Percentiles rank a stretch among this genome's conserved stretches.
These are phyloP conservation scores for Ictidomys tridecemlineatus DNA, from an alignment of 2,113 vertebrate species.

Conservation along the genomic window DNA sequence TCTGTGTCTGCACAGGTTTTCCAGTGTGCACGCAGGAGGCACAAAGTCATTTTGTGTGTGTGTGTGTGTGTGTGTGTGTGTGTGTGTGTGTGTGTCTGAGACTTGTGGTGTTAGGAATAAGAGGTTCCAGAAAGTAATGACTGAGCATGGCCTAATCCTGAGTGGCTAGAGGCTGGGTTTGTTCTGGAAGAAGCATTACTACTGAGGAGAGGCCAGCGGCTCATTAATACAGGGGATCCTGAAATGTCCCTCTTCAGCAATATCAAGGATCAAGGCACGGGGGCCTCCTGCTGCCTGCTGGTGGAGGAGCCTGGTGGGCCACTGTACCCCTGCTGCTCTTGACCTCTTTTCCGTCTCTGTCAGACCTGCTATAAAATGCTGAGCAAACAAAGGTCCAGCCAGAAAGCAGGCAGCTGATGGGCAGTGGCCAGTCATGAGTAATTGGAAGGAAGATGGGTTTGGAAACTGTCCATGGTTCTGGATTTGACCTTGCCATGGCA, in stretches of 20 bases:
- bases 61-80: not conserved
- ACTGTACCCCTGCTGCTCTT: not conserved
- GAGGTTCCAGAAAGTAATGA: not conserved
- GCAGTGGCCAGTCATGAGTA: not conserved
- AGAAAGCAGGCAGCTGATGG: not conserved
- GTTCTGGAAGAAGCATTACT: not conserved
- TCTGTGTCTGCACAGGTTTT: not conserved
- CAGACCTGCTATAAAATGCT: not conserved
- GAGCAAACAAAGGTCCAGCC: not conserved
- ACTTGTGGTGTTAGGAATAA: not conserved
- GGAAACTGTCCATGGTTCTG: not conserved
- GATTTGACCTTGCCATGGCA: not conserved
- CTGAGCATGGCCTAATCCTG: not conserved
- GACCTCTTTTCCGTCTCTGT: not conserved
- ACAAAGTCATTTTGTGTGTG: not conserved
- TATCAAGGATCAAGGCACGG: accelerated
- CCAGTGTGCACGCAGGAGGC: not conserved
- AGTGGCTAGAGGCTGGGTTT: not conserved
- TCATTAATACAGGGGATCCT: not conserved
- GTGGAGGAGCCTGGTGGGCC: not conserved
- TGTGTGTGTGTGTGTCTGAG: not conserved
- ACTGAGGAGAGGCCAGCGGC: not conserved
- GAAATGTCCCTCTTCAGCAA: not conserved
- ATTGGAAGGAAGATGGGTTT: not conserved
- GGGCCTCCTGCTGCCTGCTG: not conserved